Conservation (phyloP, 2,113 vertebrate genomes). For the Chionomys nivalis region DNA sequence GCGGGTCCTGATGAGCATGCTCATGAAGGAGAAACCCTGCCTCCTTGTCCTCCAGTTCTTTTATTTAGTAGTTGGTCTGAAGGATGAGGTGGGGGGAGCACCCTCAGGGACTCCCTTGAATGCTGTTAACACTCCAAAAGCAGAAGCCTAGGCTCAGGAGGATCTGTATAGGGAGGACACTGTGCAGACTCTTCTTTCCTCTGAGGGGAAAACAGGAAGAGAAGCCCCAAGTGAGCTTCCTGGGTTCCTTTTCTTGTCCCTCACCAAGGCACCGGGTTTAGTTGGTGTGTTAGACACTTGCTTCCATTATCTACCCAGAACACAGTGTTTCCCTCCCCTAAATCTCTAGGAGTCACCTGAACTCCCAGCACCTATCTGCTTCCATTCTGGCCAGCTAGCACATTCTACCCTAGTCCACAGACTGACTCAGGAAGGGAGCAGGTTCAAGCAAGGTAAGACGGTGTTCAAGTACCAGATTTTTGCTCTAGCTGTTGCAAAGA, state of each 20-base stretch:
- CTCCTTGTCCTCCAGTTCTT: not conserved
- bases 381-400: not conserved
- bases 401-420: not conserved
- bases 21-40: not conserved
- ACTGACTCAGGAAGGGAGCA: no score
- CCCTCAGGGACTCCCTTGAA: not conserved
- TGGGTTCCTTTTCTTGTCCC: not conserved
- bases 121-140: no score
- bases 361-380: not conserved
- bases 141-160: not conserved
- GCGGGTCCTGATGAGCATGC: not conserved
- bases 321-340: not conserved
- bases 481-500: not conserved
- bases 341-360: not conserved
- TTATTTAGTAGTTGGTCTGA: not conserved
- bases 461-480: not conserved
- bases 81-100: not conserved
- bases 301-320: not conserved
- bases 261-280: not conserved
- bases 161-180: no score
- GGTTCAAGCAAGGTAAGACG: not conserved
- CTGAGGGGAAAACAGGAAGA: no score
- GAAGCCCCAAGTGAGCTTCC: no score
- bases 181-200: not conserved
- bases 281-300: not conserved